phyloP scores from a whole-genome alignment of 2,113 vertebrate genomes.

The Loxodonta africana region DNA sequence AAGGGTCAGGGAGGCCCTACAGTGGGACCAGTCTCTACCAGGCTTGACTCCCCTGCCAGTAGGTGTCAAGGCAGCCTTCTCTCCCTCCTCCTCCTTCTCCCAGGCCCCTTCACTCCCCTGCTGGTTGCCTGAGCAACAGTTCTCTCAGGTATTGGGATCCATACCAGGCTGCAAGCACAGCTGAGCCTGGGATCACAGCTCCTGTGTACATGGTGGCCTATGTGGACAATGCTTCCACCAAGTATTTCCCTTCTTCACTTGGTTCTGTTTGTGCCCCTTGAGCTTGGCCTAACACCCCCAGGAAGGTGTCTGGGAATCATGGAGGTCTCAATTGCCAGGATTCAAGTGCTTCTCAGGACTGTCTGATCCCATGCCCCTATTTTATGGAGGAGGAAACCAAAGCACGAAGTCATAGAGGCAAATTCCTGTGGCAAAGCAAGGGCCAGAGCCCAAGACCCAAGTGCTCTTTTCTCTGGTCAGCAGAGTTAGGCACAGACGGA shows the following conservation, averaged over 20 bases:
- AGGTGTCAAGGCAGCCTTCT: neutral
- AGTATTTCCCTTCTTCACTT: neutral
- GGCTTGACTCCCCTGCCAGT: neutral
- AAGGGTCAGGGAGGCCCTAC: neutral
- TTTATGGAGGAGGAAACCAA: neutral
- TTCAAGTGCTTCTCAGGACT: neutral
- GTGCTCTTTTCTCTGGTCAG: neutral
- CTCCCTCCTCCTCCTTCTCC: neutral
- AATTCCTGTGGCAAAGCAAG: neutral
- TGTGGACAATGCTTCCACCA: rapidly evolving
- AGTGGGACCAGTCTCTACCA: neutral
- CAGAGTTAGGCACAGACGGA: no score
- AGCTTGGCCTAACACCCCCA: neutral
- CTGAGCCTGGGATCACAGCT: no score
- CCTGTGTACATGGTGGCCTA: neutral
- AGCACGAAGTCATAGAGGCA: neutral
- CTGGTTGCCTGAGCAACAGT: neutral
- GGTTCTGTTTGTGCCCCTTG: neutral
- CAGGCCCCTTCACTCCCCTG: neutral
- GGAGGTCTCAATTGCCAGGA: neutral
- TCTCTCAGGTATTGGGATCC: neutral
- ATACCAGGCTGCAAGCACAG: rapidly evolving
- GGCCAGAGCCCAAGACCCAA: neutral
- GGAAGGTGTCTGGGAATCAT: neutral
- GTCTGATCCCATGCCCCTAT: rapidly evolving